Conservation (phyloP, 2,113 vertebrate genomes). For the Pogonocichla stellata region DNA sequence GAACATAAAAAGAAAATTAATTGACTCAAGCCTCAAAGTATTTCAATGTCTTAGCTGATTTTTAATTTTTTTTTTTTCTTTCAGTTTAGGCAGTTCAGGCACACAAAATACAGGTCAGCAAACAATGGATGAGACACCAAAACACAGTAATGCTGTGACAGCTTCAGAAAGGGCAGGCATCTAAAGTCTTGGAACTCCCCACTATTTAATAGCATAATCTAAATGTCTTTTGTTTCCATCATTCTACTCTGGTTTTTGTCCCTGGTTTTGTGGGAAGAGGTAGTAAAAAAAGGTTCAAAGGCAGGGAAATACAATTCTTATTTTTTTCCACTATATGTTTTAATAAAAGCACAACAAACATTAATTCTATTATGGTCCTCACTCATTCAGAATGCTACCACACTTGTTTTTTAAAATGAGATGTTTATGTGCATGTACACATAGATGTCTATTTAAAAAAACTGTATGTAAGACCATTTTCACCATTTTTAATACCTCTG, state of each 20-base stretch:
- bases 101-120: background rate
- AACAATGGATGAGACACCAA: background rate
- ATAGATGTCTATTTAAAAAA: background rate
- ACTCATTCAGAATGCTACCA: background rate
- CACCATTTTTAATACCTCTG: background rate
- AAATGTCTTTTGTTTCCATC: background rate
- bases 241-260: background rate
- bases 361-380: background rate
- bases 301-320: background rate
- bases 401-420: background rate
- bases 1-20: background rate
- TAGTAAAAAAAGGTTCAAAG: background rate
- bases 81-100: background rate
- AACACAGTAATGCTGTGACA: background rate
- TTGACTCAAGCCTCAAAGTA: background rate
- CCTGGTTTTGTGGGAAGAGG: rapidly evolving
- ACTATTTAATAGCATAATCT: background rate
- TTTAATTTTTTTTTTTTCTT: background rate
- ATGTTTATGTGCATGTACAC: background rate
- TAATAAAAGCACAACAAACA: background rate
- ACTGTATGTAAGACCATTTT: rapidly evolving
- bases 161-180: background rate
- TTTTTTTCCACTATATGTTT: background rate
- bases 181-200: background rate
- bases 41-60: background rate